Conservation (phyloP, 2,113 vertebrate species). For the Tychaedon coryphoeus region DNA sequence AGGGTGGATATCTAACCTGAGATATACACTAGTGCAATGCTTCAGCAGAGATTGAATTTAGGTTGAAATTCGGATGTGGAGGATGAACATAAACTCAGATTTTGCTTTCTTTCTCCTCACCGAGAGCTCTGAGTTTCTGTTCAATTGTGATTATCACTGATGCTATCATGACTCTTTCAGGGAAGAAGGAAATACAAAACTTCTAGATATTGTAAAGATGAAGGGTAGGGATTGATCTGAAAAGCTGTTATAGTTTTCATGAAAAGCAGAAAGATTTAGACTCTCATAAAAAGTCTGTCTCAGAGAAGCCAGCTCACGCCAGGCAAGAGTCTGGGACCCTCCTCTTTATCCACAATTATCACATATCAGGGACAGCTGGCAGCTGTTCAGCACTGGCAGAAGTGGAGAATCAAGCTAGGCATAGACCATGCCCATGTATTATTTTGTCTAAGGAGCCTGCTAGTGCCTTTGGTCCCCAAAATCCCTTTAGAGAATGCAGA, state of each 20-base stretch:
- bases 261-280: background rate
- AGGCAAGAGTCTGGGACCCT: background rate
- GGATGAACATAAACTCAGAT: background rate
- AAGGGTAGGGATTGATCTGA: background rate
- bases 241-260: background rate
- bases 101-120: background rate
- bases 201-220: background rate
- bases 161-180: background rate
- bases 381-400: background rate
- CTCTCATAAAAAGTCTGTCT: background rate
- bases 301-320: background rate
- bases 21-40: background rate
- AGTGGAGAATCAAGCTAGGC: background rate
- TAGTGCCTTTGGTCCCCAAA: background rate
- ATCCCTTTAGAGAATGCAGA: background rate
- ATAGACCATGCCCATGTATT: accelerated
- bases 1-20: background rate
- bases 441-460: background rate
- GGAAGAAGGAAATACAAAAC: background rate
- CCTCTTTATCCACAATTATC: background rate
- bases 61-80: background rate
- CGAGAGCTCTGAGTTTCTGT: background rate
- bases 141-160: background rate
- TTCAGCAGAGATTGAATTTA: background rate
- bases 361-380: background rate